Evolutionary conservation across 2,797 vertebrate genomes (phyloP).

Genomic region (Sebastiscus albofasciatus): DNA sequence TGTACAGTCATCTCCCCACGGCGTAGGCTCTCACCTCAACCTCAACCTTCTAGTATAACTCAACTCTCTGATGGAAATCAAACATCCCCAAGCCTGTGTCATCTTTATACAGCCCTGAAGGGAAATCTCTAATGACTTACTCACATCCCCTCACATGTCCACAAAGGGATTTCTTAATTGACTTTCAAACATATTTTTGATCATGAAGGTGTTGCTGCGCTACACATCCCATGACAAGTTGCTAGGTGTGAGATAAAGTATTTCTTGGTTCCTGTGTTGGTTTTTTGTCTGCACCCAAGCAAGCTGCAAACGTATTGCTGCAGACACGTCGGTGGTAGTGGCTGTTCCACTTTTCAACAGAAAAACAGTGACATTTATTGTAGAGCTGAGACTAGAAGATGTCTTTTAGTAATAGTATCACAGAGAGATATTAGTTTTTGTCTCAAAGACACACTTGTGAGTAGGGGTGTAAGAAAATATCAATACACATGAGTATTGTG

Average conservation of each 20-base stretch:
- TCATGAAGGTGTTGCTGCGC: background rate
- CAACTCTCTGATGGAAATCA: background rate
- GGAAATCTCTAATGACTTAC: background rate
- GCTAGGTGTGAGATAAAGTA: slow-evolving; percentile 16
- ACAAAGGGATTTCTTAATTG: background rate
- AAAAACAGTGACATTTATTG: background rate
- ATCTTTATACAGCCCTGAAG: background rate
- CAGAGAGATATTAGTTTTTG: background rate
- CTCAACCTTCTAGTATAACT: background rate
- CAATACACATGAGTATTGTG: too few species aligned
- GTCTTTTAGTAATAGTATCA: background rate
- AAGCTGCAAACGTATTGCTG: slow-evolving; percentile 37
- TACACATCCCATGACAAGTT: background rate
- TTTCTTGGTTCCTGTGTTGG: slow-evolving; percentile 48
- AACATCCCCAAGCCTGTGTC: background rate
- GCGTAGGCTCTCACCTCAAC: background rate
- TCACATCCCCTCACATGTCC: background rate
- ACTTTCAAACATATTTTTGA: background rate
- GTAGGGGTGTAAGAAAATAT: too few species aligned
- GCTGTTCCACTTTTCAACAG: background rate
- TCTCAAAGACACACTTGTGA: background rate
- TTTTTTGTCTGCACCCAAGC: slow-evolving; percentile 24
- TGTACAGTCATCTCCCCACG: background rate
- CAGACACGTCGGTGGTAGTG: background rate
- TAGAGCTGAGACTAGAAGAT: background rate